Base-by-base conservation (phyloP, 2,888 invertebrate species). In the Drymonia ruficornis region DNA sequence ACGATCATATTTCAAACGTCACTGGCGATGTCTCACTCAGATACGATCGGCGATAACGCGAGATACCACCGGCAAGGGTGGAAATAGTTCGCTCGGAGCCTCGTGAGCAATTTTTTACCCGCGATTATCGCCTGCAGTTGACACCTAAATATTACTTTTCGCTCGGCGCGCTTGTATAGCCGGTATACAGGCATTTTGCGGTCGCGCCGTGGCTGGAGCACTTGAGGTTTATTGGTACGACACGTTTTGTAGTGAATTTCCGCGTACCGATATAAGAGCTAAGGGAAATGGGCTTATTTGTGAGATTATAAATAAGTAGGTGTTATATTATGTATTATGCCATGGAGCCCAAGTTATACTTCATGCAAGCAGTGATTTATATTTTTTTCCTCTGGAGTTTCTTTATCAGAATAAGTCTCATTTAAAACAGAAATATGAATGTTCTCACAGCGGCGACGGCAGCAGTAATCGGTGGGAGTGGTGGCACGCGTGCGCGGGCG, bases 1-100 rank as follows among this genome's bases (percentile, higher is more conserved):
- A 84, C 85, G 91, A 91, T 92, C 91, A 92, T 92, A 92, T 92
- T 92, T 92, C 92, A 92, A 92, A 91, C 87, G 92, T 92, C 92
- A 92, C 86, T 86, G 80, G 84, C 90, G 91, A 92, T 92, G 92
- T 92, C 91, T 92, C 91, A 90, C 91, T 92, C 91, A 88, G 92
- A 92, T 92, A 89, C 89, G 87, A 91, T 91, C 84, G 77, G 83
- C 89, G 91, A 91, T 91, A 90, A 89, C 88, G 88, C 84, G 76
- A 84, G 87, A 87, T 87, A 86, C 81, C 74, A 67, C 70, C 67
- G 67, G 85, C 85, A 86, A 89, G 89, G 91, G 90, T 88, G 87
- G 83, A 83, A 86, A 84, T 89, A 90, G 90, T 90, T 84, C 83
- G 63, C 70, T 70, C 70, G 65, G 60, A 60, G 71, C 74, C 79